Conservation (phyloP, 2,113 vertebrate genomes). For the Spilogale gracilis region DNA sequence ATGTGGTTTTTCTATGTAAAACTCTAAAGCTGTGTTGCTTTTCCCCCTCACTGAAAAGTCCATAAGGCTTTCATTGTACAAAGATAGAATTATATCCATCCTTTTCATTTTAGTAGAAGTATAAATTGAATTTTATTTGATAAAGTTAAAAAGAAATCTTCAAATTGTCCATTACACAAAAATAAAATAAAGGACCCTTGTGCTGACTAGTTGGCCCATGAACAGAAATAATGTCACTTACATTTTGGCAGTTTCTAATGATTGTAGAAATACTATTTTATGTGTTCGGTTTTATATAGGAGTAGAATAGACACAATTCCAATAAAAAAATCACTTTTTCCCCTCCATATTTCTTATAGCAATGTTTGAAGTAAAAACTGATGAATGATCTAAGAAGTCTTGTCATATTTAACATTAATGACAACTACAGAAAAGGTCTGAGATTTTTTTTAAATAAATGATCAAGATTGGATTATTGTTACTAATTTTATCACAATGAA, state of each 20-base stretch:
- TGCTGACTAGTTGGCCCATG: not conserved
- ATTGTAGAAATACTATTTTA: not conserved
- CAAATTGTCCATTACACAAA: conserved; percentile 48
- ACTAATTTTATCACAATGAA: conserved; percentile 13
- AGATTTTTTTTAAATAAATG: not conserved
- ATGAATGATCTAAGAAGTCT: not conserved
- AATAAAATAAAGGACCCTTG: conserved; percentile 54
- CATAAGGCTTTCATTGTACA: conserved; percentile 31
- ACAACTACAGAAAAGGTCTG: not conserved
- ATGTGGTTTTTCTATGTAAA: not conserved
- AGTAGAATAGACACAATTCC: not conserved
- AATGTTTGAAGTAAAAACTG: not conserved
- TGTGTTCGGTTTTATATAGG: not conserved
- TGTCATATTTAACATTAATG: not conserved
- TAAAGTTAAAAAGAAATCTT: conserved; percentile 61
- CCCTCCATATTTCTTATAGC: not conserved
- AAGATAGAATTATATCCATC: conserved; percentile 28
- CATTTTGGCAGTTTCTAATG: not conserved
- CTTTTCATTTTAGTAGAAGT: conserved; percentile 11
- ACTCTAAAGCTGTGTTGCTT: not conserved
- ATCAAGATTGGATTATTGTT: not conserved
- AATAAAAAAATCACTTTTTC: not conserved
- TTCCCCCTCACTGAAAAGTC: not conserved
- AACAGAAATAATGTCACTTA: not conserved
- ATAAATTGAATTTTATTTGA: conserved; percentile 47